Evolutionary conservation across 2,113 vertebrate species (phyloP).

Genomic region (Eclectus roratus): DNA sequence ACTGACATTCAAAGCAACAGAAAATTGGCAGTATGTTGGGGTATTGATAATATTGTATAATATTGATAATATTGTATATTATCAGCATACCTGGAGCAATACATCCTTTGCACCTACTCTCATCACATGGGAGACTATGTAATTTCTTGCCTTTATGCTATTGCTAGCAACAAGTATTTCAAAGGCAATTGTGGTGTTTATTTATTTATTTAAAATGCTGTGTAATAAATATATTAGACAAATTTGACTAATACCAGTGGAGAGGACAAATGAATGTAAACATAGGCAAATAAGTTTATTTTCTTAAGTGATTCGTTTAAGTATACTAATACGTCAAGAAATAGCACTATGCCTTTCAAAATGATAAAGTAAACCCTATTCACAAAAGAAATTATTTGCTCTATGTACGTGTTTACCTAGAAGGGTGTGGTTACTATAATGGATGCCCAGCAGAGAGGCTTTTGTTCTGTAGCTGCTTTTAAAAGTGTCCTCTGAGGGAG

Average conservation of each 20-base stretch:
- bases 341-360: slow-evolving; percentile 10
- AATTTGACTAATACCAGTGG: not conserved
- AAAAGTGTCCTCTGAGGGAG: slow-evolving; percentile 15
- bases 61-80: not conserved
- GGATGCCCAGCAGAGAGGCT: not conserved
- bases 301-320: slow-evolving; percentile 35
- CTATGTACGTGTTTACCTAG: slow-evolving; percentile 2
- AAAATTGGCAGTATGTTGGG: not conserved
- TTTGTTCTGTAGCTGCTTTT: slow-evolving; percentile 51
- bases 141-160: slow-evolving; percentile 48
- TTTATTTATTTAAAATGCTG: slow-evolving; percentile 4
- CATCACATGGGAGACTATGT: not conserved
- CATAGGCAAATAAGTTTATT: slow-evolving; percentile 27
- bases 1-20: not conserved
- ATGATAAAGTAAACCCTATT: slow-evolving; percentile 3
- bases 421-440: slow-evolving; percentile 44
- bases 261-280: slow-evolving; percentile 17
- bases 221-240: slow-evolving; percentile 42
- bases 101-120: slow-evolving; percentile 10
- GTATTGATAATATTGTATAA: too few species aligned
- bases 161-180: slow-evolving; percentile 26
- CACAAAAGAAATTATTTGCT: slow-evolving; percentile 39
- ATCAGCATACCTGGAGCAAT: not conserved
- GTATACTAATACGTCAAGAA: slow-evolving; percentile 18
- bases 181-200: not conserved